phyloP scores from a whole-genome alignment of 2,113 vertebrate species.

The Brienomyrus longianalis region DNA sequence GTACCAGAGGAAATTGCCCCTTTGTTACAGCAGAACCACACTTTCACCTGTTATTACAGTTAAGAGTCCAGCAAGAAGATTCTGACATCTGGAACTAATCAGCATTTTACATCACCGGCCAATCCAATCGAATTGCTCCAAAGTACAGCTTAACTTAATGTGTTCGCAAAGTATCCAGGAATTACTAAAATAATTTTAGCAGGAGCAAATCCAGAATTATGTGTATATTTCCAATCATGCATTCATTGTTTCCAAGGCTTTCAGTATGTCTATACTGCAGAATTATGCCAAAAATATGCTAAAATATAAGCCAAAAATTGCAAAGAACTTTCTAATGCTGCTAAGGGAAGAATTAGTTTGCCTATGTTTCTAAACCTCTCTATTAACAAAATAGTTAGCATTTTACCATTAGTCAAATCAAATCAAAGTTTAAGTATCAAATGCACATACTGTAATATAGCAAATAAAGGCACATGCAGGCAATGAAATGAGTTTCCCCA shows the following conservation, averaged over 20 bases:
- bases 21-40: background rate
- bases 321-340: background rate
- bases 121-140: background rate
- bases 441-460: background rate
- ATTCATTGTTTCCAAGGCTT: background rate
- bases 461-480: background rate
- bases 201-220: background rate
- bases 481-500: background rate
- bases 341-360: background rate
- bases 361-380: background rate
- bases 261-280: background rate
- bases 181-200: background rate
- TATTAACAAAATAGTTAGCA: background rate
- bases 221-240: background rate
- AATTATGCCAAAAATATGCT: too few species aligned
- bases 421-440: background rate
- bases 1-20: background rate
- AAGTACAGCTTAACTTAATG: background rate
- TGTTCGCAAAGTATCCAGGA: background rate
- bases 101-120: background rate
- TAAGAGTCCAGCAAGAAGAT: background rate
- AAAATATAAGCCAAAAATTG: background rate
- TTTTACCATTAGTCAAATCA: background rate
- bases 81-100: background rate
- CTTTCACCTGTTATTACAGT: background rate